Base-by-base conservation (phyloP, 2,113 vertebrate species). In the Takifugu flavidus region DNA sequence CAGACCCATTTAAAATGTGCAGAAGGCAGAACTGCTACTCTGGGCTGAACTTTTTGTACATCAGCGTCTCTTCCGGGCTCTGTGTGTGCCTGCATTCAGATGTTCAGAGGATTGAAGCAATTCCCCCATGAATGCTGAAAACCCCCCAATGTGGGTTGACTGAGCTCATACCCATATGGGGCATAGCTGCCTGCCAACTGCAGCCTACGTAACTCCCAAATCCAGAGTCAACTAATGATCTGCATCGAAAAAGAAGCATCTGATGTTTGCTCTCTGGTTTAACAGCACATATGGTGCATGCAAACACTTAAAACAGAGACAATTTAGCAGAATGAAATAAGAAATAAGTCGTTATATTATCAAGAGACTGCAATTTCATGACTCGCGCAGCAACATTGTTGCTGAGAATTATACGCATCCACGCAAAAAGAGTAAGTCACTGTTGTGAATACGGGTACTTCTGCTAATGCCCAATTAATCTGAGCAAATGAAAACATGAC, bases 161-260 rank as follows among this genome's bases (percentile, higher is more conserved):
- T 74, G 82, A 80, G 85, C 79, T 75, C 77, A 86, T 70, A 73
- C 79, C 78, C 85, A 89, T 84, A 84, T 87, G 88, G 65, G 56
- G 53, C 68, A 49, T 66, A 46, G 67, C 55, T 60, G 52, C 61
- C 49, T 78, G 78, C 81, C 82, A 86, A 83, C 75, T 59, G 29
- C 66, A 70, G 66, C 56, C 34, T 56, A 46, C 61, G 63, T 31
- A 25, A 52, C 25, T 49, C 49, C 70, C 20, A 54, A 49, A 62
- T 39, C 49, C n/a, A 68, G 5, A 49, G 12, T 7, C 53, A 8
- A 28, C 31, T 25, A 51, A 28, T 6, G 31, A 31, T 76, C 62
- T 65, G 53, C 43, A 74, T 45, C 65, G 39, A 75, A 20, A 72
- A 27, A 65, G 25, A 43, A 59, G 56, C 25, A 34, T 27, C n/a